Conservation (phyloP, 1,140 invertebrate genomes). For the Mizuhopecten yessoensis region DNA sequence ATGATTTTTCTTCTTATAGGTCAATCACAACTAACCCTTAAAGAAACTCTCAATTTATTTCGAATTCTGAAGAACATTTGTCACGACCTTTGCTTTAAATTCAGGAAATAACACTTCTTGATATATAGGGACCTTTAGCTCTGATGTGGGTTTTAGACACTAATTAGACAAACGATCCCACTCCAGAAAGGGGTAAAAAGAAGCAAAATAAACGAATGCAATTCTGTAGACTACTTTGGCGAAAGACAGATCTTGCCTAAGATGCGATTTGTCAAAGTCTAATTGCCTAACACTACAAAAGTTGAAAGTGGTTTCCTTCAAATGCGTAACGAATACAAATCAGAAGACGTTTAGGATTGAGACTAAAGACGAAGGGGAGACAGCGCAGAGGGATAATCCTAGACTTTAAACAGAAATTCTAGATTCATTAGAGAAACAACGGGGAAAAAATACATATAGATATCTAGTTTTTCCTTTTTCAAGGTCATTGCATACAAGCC, state of each 20-base stretch:
- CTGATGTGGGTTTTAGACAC: not conserved
- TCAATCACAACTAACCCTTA: not conserved
- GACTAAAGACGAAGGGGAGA: not conserved
- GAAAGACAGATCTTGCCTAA: not conserved
- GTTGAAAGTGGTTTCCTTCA: not conserved
- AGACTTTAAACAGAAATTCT: too few relatives aligned
- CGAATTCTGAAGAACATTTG: not conserved
- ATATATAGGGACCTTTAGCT: not conserved
- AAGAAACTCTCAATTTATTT: not conserved
- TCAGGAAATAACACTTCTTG: not conserved
- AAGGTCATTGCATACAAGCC: not conserved
- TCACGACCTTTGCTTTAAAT: too few relatives aligned
- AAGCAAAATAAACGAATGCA: not conserved
- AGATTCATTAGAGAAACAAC: too few relatives aligned
- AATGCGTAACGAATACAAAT: not conserved
- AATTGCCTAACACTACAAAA: not conserved
- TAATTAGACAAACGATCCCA: not conserved
- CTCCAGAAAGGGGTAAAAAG: not conserved
- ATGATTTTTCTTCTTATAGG: too few relatives aligned
- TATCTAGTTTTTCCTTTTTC: not conserved
- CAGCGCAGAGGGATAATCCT: too few relatives aligned
- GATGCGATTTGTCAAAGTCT: slow-evolving; percentile 18
- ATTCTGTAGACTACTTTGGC: not conserved
- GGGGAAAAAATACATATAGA: too few relatives aligned
- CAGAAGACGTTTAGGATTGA: not conserved